Conservation (phyloP, 2,888 invertebrate genomes). For the Gymnoscelis rufifasciata region DNA sequence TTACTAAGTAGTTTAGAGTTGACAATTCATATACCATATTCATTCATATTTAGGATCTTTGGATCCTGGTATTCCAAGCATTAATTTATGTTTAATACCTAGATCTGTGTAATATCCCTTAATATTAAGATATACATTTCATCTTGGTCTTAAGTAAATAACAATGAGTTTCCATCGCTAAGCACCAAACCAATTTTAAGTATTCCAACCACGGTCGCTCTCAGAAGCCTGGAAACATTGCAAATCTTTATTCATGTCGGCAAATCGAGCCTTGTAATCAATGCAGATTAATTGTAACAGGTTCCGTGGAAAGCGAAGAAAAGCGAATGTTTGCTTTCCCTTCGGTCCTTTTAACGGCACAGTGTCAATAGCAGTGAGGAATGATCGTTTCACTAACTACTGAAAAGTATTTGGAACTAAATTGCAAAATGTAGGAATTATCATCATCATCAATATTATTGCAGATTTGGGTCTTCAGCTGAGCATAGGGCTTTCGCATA, state of each 20-base stretch:
- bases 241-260: slow-evolving; percentile 11
- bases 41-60: no score
- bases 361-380: slow-evolving; percentile 5
- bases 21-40: no score
- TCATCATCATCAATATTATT: no score
- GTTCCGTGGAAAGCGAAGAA: slow-evolving; percentile 33
- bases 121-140: no score
- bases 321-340: slow-evolving; percentile 46
- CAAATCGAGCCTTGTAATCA: slow-evolving; percentile 16
- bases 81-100: no score
- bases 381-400: slow-evolving; percentile 5
- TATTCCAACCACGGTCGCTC: neutral
- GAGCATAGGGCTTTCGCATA: no score
- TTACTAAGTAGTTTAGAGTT: no score
- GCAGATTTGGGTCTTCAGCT: no score
- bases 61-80: no score
- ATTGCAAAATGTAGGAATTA: no score
- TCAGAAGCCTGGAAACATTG: neutral
- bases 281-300: slow-evolving; percentile 22
- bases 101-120: no score
- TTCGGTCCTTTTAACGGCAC: slow-evolving; percentile 39
- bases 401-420: neutral
- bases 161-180: neutral
- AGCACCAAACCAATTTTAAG: neutral
- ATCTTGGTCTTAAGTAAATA: no score